Conservation (phyloP, 2,888 invertebrate species). For the Nipponacmea schrenckii region DNA sequence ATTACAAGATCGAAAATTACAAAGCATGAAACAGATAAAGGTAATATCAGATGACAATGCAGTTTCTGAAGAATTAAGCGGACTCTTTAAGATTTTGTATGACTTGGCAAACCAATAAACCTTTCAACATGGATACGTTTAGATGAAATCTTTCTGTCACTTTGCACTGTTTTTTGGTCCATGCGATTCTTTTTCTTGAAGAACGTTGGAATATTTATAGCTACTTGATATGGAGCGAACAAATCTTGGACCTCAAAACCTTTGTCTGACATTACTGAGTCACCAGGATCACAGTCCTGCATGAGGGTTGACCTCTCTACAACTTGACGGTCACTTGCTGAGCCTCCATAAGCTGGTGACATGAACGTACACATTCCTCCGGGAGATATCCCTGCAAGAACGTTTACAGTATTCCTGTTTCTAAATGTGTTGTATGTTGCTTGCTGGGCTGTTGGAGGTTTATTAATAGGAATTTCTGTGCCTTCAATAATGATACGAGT, state of each 20-base stretch:
- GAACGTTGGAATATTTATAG: slow-evolving; percentile 37
- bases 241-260: slow-evolving; percentile 33
- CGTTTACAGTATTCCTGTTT: slow-evolving; percentile 24
- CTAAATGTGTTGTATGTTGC: slow-evolving; percentile 13
- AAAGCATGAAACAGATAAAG: slow-evolving; percentile 7
- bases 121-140: slow-evolving; percentile 39
- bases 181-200: slow-evolving; percentile 36
- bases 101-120: slow-evolving; percentile 33
- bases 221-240: slow-evolving; percentile 34
- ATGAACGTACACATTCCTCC: slow-evolving; percentile 19
- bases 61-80: background rate
- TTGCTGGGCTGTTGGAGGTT: slow-evolving; percentile 18
- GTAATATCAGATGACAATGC: slow-evolving; percentile 3
- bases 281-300: slow-evolving; percentile 30
- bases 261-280: slow-evolving; percentile 33
- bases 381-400: slow-evolving; percentile 25
- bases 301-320: slow-evolving; percentile 27
- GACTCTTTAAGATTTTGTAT: slow-evolving; percentile 16
- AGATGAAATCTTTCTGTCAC: slow-evolving; percentile 33
- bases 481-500: slow-evolving; percentile 44
- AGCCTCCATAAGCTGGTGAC: slow-evolving; percentile 29
- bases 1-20: background rate
- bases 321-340: slow-evolving; percentile 37
- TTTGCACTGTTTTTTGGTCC: slow-evolving; percentile 17
- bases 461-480: slow-evolving; percentile 38